Conservation (phyloP, 1,140 invertebrate genomes). For the Temnothorax longispinosus region DNA sequence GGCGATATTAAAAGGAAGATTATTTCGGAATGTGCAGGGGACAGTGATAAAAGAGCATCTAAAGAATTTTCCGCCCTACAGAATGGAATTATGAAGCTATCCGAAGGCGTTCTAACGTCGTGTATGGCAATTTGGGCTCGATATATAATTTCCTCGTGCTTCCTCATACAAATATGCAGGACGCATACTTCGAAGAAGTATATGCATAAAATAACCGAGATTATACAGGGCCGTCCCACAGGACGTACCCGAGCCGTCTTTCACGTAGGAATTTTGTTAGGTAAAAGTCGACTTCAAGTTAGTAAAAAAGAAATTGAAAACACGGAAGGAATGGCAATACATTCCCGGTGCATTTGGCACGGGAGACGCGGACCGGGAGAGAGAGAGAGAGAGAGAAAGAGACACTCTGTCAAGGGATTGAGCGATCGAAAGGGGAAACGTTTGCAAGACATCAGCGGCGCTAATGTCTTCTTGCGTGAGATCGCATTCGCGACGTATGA, state of each 20-base stretch:
- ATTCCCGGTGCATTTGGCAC: constrained; percentile 6
- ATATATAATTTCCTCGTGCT: constrained; percentile 51
- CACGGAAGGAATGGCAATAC: background rate
- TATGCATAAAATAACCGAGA: constrained; percentile 53
- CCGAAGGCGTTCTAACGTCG: constrained; percentile 54
- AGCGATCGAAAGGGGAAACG: constrained; percentile 15
- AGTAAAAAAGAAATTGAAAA: constrained; percentile 1
- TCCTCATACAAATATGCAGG: constrained; percentile 49
- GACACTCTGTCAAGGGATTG: background rate
- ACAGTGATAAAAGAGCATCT: constrained; percentile 52
- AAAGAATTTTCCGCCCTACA: constrained; percentile 49
- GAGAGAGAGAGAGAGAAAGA: too few relatives aligned
- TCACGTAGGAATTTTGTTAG: constrained; percentile 14
- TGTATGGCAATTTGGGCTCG: constrained; percentile 45
- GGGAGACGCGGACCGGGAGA: background rate
- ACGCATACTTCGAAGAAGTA: constrained; percentile 49
- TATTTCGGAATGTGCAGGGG: constrained; percentile 39
- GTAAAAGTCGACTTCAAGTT: constrained; percentile 11
- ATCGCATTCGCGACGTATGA: constrained; percentile 27
- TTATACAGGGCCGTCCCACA: background rate
- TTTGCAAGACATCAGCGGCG: constrained; percentile 22
- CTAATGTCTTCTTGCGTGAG: constrained; percentile 42
- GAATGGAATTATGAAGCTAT: constrained; percentile 52
- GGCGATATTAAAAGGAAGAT: constrained; percentile 47
- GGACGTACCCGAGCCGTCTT: background rate